Base-by-base conservation (phyloP, 1,140 invertebrate genomes). In the Drosophila lacertosa region DNA sequence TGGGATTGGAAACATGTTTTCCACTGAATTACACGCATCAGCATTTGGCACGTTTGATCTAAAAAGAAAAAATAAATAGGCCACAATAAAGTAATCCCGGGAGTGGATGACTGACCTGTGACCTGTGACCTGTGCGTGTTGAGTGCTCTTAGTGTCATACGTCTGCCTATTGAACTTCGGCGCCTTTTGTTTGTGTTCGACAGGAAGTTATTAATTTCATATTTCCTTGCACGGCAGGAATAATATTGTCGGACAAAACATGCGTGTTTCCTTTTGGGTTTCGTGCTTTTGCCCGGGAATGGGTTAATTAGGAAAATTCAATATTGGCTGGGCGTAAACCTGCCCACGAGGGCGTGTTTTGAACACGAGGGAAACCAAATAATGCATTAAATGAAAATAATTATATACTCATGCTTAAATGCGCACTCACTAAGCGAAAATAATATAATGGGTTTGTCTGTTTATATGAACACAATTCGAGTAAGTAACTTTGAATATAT, bases 141-240 rank as follows among this genome's bases (percentile, higher is more conserved):
- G 18, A 11, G 29, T 44, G 48, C 59, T 44, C 62, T 77, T 77
- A 13, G 47, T 45, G 55, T 48, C 55, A 69, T 68, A 64, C 68
- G 72, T 69, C 29, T 53, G 80, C 64, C 45, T 76, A 80, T 86
- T 86, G 73, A 86, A 73, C 73, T 80, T 80, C 32, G 18, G 32
- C 40, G 77, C 67, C 57, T 84, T 86, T 72, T 70, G 74, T 70
- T 77, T 86, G 63, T 40, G 68, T 76, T 76, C 63, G 29, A 29
- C 65, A 71, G 81, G 80, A 86, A 81, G 62, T 84, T 84, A 81
- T 84, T 86, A 84, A 67, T 77, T 67, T 81, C 77, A 45, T 77
- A 81, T 88, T 84, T 86, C 60, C 80, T 63, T 51, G 51, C 33
- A 13, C 16, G 16, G 5, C 44, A 39, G 18, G 51, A 55, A 69